Conservation (phyloP, 2,888 invertebrate genomes). For the Drosophila borborema region DNA sequence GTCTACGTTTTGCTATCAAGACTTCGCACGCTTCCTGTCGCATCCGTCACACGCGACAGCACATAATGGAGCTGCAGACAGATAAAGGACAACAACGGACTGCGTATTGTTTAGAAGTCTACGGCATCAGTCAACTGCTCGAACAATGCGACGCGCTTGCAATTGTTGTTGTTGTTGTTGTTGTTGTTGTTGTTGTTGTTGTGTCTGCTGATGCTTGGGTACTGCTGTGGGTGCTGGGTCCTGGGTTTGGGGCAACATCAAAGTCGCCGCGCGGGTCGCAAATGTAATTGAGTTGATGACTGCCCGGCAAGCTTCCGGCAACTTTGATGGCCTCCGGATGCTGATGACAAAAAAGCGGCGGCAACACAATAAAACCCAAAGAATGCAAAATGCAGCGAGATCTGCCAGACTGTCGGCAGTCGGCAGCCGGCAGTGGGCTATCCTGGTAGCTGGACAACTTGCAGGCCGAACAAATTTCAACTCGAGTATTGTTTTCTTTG, state of each 20-base stretch:
- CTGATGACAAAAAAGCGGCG: constrained; percentile 56
- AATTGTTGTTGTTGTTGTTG: constrained; percentile 33
- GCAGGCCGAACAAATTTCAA: constrained; percentile 41
- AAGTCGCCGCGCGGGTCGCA: constrained; percentile 45
- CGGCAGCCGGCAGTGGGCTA: no score
- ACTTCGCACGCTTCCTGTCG: constrained; percentile 68
- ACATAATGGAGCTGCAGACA: constrained; percentile 54
- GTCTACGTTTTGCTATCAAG: constrained; percentile 51
- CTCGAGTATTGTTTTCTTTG: constrained; percentile 67
- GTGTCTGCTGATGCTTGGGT: no score
- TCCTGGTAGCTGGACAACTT: constrained; percentile 7
- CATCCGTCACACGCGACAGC: constrained; percentile 69
- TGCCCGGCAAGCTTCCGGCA: constrained; percentile 71
- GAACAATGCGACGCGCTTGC: constrained; percentile 56
- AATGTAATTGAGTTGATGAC: constrained; percentile 78
- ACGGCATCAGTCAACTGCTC: constrained; percentile 40
- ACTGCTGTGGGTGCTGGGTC: background rate
- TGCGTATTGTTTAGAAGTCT: constrained; percentile 70
- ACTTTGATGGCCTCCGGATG: constrained; percentile 73
- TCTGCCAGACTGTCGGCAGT: constrained; percentile 2
- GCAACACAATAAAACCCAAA: constrained; percentile 41
- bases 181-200: no score
- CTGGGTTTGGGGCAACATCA: constrained; percentile 23
- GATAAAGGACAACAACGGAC: constrained; percentile 65
- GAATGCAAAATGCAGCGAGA: constrained; percentile 38